A percentile compares a stretch with the other conserved stretches of the same genome.
These are phyloP conservation scores for Cochlearius cochlearius DNA, from an alignment of 2,113 vertebrate genomes.

Conservation along the genomic window DNA sequence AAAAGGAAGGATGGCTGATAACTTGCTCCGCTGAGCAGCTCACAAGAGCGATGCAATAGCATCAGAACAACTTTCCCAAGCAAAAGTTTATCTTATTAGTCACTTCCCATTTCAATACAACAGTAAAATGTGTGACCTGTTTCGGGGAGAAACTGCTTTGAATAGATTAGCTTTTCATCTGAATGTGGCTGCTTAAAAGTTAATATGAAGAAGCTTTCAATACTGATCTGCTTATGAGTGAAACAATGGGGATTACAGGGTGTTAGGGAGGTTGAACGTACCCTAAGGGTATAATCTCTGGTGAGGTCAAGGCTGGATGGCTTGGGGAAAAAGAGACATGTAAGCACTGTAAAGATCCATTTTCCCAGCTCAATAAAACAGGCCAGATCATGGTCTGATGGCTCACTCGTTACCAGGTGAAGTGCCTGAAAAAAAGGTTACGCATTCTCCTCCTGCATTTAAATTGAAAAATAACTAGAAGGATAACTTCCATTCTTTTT, in stretches of 20 bases:
- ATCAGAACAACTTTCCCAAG: background rate
- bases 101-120: background rate
- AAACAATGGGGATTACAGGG: conserved; percentile 31
- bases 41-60: background rate
- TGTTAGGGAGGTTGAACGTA: background rate
- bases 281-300: conserved; percentile 29
- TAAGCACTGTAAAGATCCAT: background rate
- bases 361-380: conserved; percentile 15
- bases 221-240: background rate
- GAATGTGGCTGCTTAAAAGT: background rate
- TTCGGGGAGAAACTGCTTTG: background rate
- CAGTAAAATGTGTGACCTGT: background rate
- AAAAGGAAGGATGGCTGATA: background rate
- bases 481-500: background rate
- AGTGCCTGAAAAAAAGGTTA: background rate
- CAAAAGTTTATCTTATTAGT: background rate
- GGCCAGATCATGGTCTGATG: background rate
- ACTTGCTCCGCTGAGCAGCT: background rate
- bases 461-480: background rate
- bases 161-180: background rate
- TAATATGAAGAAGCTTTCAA: conserved; percentile 7
- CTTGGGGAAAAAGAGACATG: background rate
- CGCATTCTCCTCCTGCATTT: background rate
- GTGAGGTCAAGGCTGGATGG: conserved; percentile 40
- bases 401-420: background rate